Evolutionary conservation across 2,888 invertebrate genomes (phyloP), one percentile per base, ranked within the genome.

Genomic region (Notodonta ziczac): DNA sequence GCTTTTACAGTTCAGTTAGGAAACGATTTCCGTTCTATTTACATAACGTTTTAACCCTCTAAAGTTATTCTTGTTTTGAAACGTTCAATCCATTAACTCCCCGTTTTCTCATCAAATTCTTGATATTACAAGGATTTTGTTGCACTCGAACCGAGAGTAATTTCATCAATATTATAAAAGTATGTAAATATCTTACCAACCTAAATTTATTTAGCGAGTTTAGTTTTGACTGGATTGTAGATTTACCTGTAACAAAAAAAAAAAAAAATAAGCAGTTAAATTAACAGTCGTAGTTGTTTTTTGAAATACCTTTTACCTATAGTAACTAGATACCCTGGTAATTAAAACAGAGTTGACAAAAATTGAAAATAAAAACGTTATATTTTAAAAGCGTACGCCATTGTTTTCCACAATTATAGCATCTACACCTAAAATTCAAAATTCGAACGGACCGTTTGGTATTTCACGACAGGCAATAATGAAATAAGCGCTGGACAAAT

Each of bases 401-500:
- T 42, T 42, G 46, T 51, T 68, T 73, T 71, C 67, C 59, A 67
- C 58, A 66, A 67, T 69, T 69, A 69, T 74, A 75, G 72, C 76
- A 82, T 85, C 82, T 83, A 85, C 84, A 78, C 77, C 72, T 77
- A 77, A 77, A 80, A 78, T 74, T 69, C 64, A 70, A 78, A 78
- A 79, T 84, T 84, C 80, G 80, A 85, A 83, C 82, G 73, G 84
- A 78, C 81, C 80, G 83, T 82, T 83, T 65, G 74, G 80, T 80
- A 83, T 82, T 83, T 84, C 78, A 82, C 85, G 86, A 88, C 87
- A 86, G 83, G 87, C 89, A 88, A 88, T 91, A 92, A 93, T 92
- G 91, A 91, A 93, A 93, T 91, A 93, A 93, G 89, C 92, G 88
- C 85, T 91, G 89, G 89, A 92, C 92, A 93, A 94, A 94, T 90